A percentile compares a stretch with the other conserved stretches of the same genome.
Conservation (phyloP, 1,140 invertebrate genomes). For the Eupristina koningsbergeri region DNA sequence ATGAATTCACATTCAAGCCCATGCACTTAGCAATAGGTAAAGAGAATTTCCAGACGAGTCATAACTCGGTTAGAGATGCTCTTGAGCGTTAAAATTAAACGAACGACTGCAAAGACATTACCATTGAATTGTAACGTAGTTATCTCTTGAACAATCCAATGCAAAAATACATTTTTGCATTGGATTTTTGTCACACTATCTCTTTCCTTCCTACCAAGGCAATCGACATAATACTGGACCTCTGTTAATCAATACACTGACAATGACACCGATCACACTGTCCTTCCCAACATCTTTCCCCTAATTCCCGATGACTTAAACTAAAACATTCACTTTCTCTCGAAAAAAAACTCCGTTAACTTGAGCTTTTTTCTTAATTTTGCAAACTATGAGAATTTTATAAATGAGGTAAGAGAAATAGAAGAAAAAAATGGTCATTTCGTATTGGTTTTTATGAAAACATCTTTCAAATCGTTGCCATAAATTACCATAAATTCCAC, state of each 20-base stretch:
- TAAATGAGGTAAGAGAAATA: background rate
- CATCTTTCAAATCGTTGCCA: background rate
- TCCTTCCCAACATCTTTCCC: background rate
- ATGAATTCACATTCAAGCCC: background rate
- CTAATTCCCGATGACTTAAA: background rate
- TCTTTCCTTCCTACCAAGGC: background rate
- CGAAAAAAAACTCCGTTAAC: background rate
- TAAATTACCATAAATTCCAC: background rate
- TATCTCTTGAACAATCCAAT: conserved; percentile 1
- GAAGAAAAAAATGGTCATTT: background rate
- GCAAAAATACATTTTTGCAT: background rate
- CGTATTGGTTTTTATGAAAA: background rate
- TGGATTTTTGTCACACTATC: too few species aligned
- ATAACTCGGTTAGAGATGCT: background rate
- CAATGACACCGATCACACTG: too few species aligned
- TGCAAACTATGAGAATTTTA: background rate
- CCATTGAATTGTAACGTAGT: conserved; percentile 37
- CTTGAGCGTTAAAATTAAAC: background rate
- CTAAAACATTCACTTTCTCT: background rate
- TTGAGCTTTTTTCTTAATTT: background rate
- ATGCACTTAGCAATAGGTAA: background rate
- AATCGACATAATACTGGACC: background rate
- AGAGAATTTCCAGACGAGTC: background rate
- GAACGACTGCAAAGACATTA: conserved; percentile 17
- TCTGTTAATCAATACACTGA: conserved; percentile 10